Base-by-base conservation (phyloP, 2,888 invertebrate genomes). In the Hirudinaria manillensis region DNA sequence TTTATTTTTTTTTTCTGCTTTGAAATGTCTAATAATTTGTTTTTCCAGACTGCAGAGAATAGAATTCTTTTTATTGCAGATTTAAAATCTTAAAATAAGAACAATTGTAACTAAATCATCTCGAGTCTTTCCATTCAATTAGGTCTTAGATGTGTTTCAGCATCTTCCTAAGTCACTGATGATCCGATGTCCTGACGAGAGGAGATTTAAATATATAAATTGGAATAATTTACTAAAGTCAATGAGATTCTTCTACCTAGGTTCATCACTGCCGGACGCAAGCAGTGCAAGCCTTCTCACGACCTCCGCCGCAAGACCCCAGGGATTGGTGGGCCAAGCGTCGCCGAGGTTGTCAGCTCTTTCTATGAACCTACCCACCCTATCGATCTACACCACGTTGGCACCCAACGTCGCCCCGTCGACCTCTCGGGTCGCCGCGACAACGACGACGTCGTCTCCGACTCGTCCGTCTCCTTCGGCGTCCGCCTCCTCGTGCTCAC, bases 321-420 rank as follows among this genome's bases (percentile, higher is more conserved):
- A 61, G n/a, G 61, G 61, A 27, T 4, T 61, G 24, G 10, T 10
- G 1, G 19, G 10, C 10, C 61, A 68, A n/a, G n/a, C 68, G 6
- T 68, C 68, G 34, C 68, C 32, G 29, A 68, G 68, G 36, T 68
- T 68, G 32, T 29, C 68, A 32, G 68, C 68, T 19, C 29, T 68
- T 29, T 68, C 68, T 34, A 29, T 68, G 21, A 68, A 68, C 36
- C 68, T 68, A 16, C 68, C 68, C 32, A 68, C 68, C n/a, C 68
- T 68, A n/a, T 68, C 68, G n/a, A 68, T 68, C n/a, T 68, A 68
- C 36, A 68, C 68, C n/a, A 68, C 68, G 7, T 34, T 68, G 68
- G 68, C 68, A n/a, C 68, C 68, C 19, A 32, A 24, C n/a, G 27
- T 34, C 13, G 6, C 68, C n/a, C 34, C 68, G 29, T 68, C 68